phyloP scores from a whole-genome alignment of 2,113 vertebrate species.

The Myotis yumanensis region DNA sequence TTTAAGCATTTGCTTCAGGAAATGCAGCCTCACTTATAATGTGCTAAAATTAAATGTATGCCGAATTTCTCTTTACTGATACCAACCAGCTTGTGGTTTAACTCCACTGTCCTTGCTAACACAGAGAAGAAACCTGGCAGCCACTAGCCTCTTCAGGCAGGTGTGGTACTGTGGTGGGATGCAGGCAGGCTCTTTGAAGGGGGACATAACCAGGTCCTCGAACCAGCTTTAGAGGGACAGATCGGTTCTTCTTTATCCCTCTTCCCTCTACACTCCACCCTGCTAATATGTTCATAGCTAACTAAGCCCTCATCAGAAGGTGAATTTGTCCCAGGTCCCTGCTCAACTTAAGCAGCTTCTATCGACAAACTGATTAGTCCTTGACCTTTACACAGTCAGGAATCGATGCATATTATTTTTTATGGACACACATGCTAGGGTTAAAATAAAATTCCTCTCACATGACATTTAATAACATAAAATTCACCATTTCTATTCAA shows the following conservation, averaged over 20 bases:
- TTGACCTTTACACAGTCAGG: background rate
- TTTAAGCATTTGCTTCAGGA: slow-evolving; percentile 58
- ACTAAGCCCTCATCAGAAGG: background rate
- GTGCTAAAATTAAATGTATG: background rate
- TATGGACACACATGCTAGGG: background rate
- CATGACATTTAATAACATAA: background rate
- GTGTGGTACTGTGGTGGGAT: rapidly evolving
- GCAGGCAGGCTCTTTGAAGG: rapidly evolving
- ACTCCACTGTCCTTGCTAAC: background rate
- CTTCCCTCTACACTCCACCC: background rate
- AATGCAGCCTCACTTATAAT: background rate
- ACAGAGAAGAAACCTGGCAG: background rate
- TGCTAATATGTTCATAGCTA: background rate
- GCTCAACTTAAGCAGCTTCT: background rate
- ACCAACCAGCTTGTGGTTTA: background rate
- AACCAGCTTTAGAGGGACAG: background rate
- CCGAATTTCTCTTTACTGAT: background rate
- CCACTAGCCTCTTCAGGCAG: rapidly evolving
- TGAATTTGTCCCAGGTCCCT: background rate
- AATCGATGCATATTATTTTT: background rate
- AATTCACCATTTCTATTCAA: background rate
- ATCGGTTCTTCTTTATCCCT: background rate
- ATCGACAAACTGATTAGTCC: background rate
- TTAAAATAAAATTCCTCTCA: background rate
- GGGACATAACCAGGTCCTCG: rapidly evolving